Base-by-base conservation (phyloP, 2,113 vertebrate genomes). In the Mormyrus lacerda region DNA sequence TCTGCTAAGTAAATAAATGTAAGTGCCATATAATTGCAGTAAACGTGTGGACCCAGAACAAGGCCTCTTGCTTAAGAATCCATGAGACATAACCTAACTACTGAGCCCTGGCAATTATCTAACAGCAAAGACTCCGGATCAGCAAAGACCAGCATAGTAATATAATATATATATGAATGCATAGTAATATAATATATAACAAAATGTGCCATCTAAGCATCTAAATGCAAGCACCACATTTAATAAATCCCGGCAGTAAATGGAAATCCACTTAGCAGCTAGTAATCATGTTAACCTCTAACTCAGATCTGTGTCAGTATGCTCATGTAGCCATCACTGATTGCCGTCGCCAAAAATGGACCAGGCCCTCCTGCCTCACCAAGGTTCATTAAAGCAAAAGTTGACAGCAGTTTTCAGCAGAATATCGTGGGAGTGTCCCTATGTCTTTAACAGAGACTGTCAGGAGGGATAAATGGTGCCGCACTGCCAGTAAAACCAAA, bases 361-460 rank as follows among this genome's bases (percentile, higher is more conserved):
- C 19, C 9, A n/a, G 55, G 55, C 1, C 35, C 8, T 53, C 35
- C 87, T 65, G 31, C 35, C 15, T 8, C 51, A 61, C 35, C 45
- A n/a, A 65, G 45, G 21, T 39, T 53, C 85, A 35, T 51, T 53
- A 87, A 39, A 44, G 55, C 13, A 15, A 53, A 27, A 3, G 45
- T 51, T 31, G 85, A 24, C 86, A 65, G 51, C 35, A 61, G 27
- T n/a, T 11, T 27, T 51, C 47, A 8, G 47, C 47, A 61, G 86
- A 39, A n/a, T 17, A 31, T 35, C 17, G 31, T 65, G 27, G 55
- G 24, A 44, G 55, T 45, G 87, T 9, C 48, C 65, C n/a, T 39
- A 44, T 87, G 47, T 44, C 53, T 87, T 65, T 61, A 87, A 87
- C 39, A 61, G 87, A 87, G 55, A 45, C 51, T n/a, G 87, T 44